Base-by-base conservation (phyloP, 2,888 invertebrate species). In the Polia nebulosa region DNA sequence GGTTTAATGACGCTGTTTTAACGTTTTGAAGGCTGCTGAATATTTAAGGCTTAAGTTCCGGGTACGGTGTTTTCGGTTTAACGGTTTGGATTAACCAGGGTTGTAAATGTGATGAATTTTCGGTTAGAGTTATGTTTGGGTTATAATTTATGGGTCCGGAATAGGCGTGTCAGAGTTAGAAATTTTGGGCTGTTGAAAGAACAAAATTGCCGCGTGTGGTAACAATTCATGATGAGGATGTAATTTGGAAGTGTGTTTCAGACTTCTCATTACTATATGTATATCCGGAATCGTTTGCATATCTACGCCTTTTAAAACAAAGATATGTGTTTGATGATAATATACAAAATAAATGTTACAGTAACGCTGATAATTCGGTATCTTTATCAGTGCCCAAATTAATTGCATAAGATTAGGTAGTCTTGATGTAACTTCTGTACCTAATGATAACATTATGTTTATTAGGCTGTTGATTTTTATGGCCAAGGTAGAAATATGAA, bases 1-100 rank as follows among this genome's bases (percentile, higher is more conserved):
- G 88, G 86, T 84, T 89, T 89, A 90, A 90, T 89, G 90, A 90
- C 86, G 76, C 74, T 66, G 67, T 74, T 83, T 83, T 79, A 79
- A 81, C 72, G 76, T 76, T 84, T 78, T 76, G 81, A 81, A 84
- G 79, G 85, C 78, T 84, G 60, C 65, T 83, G 79, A 82, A 82
- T 83, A 83, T 81, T 75, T 83, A 82, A 78, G 66, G 70, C 66
- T 83, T 72, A 80, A 83, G 81, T 82, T 82, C 78, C 83, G 78
- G 83, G 78, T 83, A 59, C 68, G 77, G 52, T 82, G 73, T 81
- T 80, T 68, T 74, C 70, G 56, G 72, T 83, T 83, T 83, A 71
- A 82, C 72, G 83, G 68, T 71, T 68, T 13, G 83, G 78, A 75
- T 81, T 80, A 80, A 80, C 74, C 62, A 68, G 81, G 71, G 76